phyloP scores from a whole-genome alignment of 2,113 vertebrate species.

The Epinephelus fuscoguttatus region DNA sequence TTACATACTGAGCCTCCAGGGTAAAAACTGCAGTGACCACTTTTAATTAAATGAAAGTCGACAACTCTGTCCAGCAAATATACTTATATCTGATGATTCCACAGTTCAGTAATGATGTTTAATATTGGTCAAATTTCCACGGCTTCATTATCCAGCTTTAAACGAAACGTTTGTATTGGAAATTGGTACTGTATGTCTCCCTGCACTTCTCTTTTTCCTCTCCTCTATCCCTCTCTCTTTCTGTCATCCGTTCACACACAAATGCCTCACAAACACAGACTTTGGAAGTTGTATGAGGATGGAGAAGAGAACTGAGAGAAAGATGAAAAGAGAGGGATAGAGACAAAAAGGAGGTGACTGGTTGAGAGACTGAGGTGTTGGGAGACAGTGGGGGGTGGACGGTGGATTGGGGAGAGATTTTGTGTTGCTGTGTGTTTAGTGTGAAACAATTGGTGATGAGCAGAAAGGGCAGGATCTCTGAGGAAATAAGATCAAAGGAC shows the following conservation, averaged over 20 bases:
- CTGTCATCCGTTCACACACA: background rate
- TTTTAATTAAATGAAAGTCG: conserved; percentile 21
- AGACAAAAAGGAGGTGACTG: conserved; percentile 39
- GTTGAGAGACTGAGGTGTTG: conserved; percentile 36
- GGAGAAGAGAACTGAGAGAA: conserved; percentile 19
- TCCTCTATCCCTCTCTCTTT: background rate
- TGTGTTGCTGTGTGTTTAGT: conserved; percentile 62
- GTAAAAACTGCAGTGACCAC: conserved; percentile 18
- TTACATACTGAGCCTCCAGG: background rate
- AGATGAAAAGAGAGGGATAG: conserved; percentile 34
- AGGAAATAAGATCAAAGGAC: conserved; percentile 83
- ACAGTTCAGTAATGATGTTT: conserved; percentile 1
- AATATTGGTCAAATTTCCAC: conserved; percentile 2
- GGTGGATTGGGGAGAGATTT: conserved; percentile 38
- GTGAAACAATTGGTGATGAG: conserved; percentile 75
- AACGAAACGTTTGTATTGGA: background rate
- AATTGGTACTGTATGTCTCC: background rate
- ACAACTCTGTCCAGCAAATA: conserved; percentile 13
- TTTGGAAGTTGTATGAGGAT: conserved; percentile 5
- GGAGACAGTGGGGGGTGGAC: conserved; percentile 13
- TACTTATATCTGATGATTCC: conserved; percentile 25
- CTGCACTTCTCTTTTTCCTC: background rate
- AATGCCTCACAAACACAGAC: conserved; percentile 3
- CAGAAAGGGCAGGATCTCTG: conserved; percentile 79
- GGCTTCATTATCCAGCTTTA: conserved; percentile 5